These are phyloP conservation scores for Pentamera pediparva DNA, from an alignment of 53 echinoderm and acorn worm species.

Conservation along the genomic window DNA sequence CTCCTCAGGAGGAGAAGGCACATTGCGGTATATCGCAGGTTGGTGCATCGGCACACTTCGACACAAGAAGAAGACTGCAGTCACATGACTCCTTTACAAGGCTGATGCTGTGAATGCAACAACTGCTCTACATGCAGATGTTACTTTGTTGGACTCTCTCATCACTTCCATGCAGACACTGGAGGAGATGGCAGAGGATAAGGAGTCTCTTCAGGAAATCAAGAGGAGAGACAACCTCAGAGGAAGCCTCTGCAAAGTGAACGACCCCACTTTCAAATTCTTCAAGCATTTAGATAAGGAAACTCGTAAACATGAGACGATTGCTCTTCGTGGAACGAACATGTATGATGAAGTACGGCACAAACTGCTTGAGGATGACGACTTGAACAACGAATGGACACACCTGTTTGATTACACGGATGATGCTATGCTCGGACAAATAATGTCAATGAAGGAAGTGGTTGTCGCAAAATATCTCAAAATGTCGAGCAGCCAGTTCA, in stretches of 20 bases:
- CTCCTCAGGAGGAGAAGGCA: background rate
- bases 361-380: background rate
- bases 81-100: background rate
- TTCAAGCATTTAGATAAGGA: background rate
- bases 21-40: background rate
- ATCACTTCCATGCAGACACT: too few species aligned
- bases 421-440: background rate
- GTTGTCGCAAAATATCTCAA: background rate
- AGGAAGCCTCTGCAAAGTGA: background rate
- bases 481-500: background rate
- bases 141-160: too few species aligned
- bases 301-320: background rate
- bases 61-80: background rate
- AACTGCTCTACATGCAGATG: too few species aligned
- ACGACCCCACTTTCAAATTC: background rate
- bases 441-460: background rate
- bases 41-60: background rate
- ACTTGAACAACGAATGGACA: background rate
- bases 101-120: too few species aligned
- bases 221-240: background rate
- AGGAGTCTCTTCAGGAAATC: background rate
- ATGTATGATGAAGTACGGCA: background rate
- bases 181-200: background rate
- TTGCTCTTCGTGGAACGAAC: background rate
- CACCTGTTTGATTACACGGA: background rate